These are phyloP conservation scores for Drosophila atroscutellata DNA, from an alignment of 2,888 invertebrate species.

Conservation along the genomic window DNA sequence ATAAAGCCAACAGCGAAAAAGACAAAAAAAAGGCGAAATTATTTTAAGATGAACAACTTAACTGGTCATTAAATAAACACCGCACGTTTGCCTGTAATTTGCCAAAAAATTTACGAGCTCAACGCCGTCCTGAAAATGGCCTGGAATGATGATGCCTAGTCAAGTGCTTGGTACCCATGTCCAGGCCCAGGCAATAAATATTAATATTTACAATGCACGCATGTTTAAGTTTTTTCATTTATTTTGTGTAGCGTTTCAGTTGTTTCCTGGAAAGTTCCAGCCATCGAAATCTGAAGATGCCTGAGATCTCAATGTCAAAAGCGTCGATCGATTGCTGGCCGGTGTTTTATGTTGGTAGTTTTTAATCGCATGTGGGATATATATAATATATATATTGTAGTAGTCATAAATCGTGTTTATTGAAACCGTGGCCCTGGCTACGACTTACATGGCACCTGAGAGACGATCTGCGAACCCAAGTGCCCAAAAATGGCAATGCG, in stretches of 20 bases:
- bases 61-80: conserved; percentile 52
- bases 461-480: conserved; percentile 18
- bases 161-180: conserved; percentile 16
- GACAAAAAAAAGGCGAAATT: not conserved
- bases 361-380: conserved; percentile 35
- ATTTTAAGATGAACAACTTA: conserved; percentile 10
- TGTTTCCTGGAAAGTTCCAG: conserved; percentile 45
- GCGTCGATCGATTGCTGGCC: conserved; percentile 1
- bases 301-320: conserved; percentile 51
- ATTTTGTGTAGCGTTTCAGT: conserved; percentile 37
- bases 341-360: conserved; percentile 32
- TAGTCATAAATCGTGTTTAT: conserved; percentile 48
- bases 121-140: conserved; percentile 61
- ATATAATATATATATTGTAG: not conserved
- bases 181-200: conserved; percentile 63
- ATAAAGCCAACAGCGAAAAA: not conserved
- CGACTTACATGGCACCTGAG: conserved; percentile 8
- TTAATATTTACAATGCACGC: conserved; percentile 58
- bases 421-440: conserved; percentile 36
- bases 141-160: conserved; percentile 25
- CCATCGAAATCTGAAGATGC: conserved; percentile 20
- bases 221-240: conserved; percentile 43
- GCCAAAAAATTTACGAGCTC: conserved; percentile 76
- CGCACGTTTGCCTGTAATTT: conserved; percentile 70
- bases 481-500: conserved; percentile 22